These are phyloP conservation scores for Ctenoplectra terminalis DNA, from an alignment of 1,140 invertebrate genomes.

Conservation along the genomic window DNA sequence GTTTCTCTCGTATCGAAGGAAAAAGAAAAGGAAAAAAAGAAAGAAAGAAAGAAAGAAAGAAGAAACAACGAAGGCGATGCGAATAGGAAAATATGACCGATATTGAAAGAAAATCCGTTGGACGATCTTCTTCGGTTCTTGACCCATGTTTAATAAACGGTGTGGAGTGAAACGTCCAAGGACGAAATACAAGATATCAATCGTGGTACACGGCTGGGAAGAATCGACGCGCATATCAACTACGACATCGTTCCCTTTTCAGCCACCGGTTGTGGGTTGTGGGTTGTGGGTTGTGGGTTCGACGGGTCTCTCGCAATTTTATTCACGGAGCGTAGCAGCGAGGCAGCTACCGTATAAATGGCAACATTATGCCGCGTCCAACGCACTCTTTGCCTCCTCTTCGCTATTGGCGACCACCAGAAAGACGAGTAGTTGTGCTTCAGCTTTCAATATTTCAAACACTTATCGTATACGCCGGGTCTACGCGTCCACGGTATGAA, in stretches of 20 bases:
- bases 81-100: too few relatives aligned
- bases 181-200: conserved; percentile 22
- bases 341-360: conserved; percentile 75
- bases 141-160: too few relatives aligned
- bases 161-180: neutral
- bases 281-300: neutral
- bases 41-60: too few relatives aligned
- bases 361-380: conserved; percentile 74
- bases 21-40: too few relatives aligned
- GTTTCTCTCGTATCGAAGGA: neutral
- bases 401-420: conserved; percentile 47
- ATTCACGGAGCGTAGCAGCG: conserved; percentile 28
- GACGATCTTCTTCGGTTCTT: neutral
- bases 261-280: too few relatives aligned
- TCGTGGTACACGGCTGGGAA: neutral
- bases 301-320: conserved; percentile 22
- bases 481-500: conserved; percentile 53
- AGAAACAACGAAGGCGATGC: too few relatives aligned
- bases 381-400: conserved; percentile 24
- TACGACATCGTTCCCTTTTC: conserved; percentile 6
- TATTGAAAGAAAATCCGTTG: too few relatives aligned
- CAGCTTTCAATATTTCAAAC: conserved; percentile 83
- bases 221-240: conserved; percentile 23
- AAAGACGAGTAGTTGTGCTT: conserved; percentile 69
- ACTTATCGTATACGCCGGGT: conserved; percentile 75